phyloP scores from a whole-genome alignment of 2,797 vertebrate species.

The Cercopithecus diana region DNA sequence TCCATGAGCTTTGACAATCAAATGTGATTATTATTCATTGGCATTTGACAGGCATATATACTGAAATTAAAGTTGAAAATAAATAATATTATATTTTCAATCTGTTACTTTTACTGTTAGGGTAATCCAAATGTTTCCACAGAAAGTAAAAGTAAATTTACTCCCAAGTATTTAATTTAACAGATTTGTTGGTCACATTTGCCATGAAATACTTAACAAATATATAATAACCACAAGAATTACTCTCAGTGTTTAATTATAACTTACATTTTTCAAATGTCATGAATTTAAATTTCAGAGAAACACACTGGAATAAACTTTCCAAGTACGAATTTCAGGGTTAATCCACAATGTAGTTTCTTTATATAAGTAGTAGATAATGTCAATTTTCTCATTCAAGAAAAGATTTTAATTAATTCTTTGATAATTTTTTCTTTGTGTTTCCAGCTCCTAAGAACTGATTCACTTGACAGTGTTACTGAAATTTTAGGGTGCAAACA shows the following conservation, averaged over 20 bases:
- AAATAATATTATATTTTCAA: constrained; percentile 18
- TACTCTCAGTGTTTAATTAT: constrained; percentile 5
- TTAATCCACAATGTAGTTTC: background rate
- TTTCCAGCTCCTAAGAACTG: background rate
- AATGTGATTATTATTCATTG: constrained; percentile 36
- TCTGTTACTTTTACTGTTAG: background rate
- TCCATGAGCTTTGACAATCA: background rate
- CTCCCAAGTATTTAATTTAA: constrained; percentile 32
- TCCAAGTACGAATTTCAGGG: background rate
- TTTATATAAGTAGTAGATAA: background rate
- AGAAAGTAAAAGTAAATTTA: constrained; percentile 52
- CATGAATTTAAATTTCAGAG: constrained; percentile 3
- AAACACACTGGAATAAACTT: constrained; percentile 26
- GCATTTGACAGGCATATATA: constrained; percentile 29
- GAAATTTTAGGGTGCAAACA: background rate
- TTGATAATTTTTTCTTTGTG: background rate
- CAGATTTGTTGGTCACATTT: constrained; percentile 33
- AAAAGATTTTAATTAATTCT: background rate
- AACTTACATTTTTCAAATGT: constrained; percentile 44
- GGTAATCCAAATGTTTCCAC: background rate
- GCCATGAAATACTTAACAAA: constrained; percentile 1
- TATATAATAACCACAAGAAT: background rate
- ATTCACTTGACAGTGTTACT: background rate
- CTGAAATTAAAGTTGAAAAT: constrained; percentile 29
- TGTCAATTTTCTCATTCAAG: background rate